Conservation (phyloP, 2,797 vertebrate species). For the Scleropages formosus region DNA sequence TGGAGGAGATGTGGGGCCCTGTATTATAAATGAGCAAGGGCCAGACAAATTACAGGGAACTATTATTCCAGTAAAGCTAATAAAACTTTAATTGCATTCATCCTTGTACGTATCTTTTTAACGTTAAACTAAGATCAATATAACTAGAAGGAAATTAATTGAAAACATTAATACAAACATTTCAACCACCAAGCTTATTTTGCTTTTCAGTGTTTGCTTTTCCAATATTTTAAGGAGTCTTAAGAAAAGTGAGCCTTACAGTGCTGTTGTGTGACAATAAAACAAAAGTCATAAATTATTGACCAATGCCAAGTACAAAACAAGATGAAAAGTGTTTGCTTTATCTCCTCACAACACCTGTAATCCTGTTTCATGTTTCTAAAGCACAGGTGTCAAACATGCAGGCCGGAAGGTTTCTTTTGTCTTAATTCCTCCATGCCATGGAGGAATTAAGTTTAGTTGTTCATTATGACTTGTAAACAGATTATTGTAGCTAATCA, state of each 20-base stretch:
- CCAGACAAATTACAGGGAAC: conserved; percentile 57
- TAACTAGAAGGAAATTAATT: not conserved
- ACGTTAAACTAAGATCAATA: conserved; percentile 34
- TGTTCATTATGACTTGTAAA: no score
- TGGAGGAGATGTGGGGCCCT: conserved; percentile 32
- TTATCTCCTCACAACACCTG: conserved; percentile 23
- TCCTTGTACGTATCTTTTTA: conserved; percentile 57
- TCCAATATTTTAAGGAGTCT: conserved; percentile 74
- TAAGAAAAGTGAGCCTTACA: conserved; percentile 74
- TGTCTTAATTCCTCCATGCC: no score
- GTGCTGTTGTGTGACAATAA: conserved; percentile 72
- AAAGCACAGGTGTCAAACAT: no score
- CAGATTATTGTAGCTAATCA: no score
- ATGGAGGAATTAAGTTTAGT: no score
- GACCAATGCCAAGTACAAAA: conserved; percentile 51
- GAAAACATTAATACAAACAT: no score
- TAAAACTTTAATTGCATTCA: conserved; percentile 66
- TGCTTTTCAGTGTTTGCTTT: no score
- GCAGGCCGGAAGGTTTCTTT: no score
- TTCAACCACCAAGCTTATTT: no score
- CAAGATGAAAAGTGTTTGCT: conserved; percentile 35
- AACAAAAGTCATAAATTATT: conserved; percentile 70
- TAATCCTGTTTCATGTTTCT: not conserved
- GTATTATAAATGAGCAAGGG: conserved; percentile 68
- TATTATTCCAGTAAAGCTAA: conserved; percentile 52